phyloP scores from a whole-genome alignment of 2,113 vertebrate genomes.

The Elachura formosa region DNA sequence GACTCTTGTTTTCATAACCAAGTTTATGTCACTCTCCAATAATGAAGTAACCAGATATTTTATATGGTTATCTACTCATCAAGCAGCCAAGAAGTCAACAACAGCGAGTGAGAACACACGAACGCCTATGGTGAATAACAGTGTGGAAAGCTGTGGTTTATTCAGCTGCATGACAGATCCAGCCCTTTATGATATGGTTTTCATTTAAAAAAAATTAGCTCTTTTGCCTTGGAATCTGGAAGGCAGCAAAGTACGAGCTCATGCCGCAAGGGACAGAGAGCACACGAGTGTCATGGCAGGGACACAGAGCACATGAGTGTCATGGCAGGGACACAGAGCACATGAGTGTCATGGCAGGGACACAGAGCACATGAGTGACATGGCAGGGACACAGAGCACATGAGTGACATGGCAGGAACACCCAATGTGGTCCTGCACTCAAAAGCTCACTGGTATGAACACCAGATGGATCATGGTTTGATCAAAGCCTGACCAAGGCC shows the following conservation, averaged over 20 bases:
- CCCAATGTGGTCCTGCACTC: background rate
- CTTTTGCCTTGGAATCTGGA: constrained; percentile 32
- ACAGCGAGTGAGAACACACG: constrained; percentile 13
- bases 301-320: background rate
- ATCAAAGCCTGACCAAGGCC: background rate
- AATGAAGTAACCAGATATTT: constrained; percentile 30
- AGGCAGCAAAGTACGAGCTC: background rate
- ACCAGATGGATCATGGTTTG: background rate
- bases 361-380: background rate
- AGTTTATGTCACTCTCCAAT: background rate
- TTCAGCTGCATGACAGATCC: constrained; percentile 62
- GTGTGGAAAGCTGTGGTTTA: constrained; percentile 59
- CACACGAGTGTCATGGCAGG: background rate
- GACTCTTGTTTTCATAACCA: constrained; percentile 19
- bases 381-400: background rate
- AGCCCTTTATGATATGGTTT: constrained; percentile 56
- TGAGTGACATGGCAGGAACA: background rate
- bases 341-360: background rate
- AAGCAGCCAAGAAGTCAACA: constrained; percentile 24
- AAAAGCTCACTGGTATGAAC: background rate
- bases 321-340: background rate
- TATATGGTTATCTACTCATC: constrained; percentile 25
- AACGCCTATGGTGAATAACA: constrained; percentile 37
- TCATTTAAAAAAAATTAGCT: constrained; percentile 58
- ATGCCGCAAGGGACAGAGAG: background rate